Evolutionary conservation across 2,113 vertebrate species (phyloP), one percentile per base, ranked within the genome.

Genomic region (Sisor rabdophorus): DNA sequence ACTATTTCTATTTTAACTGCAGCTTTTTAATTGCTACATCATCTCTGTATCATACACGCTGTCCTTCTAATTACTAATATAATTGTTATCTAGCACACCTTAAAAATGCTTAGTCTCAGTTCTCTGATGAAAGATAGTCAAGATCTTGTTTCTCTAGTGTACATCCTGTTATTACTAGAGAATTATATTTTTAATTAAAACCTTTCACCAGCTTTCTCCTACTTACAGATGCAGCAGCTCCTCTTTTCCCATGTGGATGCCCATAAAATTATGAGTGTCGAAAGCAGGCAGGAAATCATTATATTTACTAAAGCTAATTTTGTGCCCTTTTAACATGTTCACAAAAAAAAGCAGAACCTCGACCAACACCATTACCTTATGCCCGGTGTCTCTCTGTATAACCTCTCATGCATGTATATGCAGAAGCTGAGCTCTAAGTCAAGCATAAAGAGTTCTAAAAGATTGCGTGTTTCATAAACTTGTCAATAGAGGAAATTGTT

Each of bases 201-300:
- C 16, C 28, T 79, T 71, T 78, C 55, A 22, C 70, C 64, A 69
- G 52, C 44, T 70, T 52, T 30, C 77, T 55, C 58, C 65, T 73
- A 47, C 75, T 76, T 19, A 6, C 40, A 22, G 48, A 55, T 48
- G 63, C 59, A 48, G 28, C 30, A 54, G 22, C 16, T 58, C 65
- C 16, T 56, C n/a, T 60, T 11, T 5, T 53, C 48, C 40, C 63
- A 13, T 26, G 70, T 12, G 22, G 63, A 36, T 65, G 36, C 65
- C 32, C 70, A 69, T 71, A 55, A 63, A 71, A 71, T 67, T 56
- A 76, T 71, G 75, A 71, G 65, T 60, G 30, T 52, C 44, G 19
- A 19, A 28, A 79, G 81, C 22, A 80, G 70, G 50, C 69, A 72
- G 61, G 71, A 76, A 79, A 77, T 69, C 40, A 70, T 81, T 76